Evolutionary conservation across 1,140 invertebrate genomes (phyloP).

Genomic region (Saccostrea echinata): DNA sequence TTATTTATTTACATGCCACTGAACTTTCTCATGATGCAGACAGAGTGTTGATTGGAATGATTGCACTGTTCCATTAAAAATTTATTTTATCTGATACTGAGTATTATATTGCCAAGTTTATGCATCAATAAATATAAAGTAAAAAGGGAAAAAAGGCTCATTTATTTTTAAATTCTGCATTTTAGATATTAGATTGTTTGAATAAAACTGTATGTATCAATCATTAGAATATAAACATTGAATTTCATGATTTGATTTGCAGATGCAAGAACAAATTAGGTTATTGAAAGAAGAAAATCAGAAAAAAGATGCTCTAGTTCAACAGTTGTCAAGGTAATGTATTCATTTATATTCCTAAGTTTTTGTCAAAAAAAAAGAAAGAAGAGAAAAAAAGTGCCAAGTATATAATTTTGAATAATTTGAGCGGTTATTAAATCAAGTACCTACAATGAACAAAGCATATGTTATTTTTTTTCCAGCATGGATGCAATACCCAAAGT

Average conservation of each 20-base stretch:
- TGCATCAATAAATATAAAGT: neutral
- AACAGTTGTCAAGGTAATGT: constrained; percentile 72
- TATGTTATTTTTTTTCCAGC: constrained; percentile 56
- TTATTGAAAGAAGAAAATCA: constrained; percentile 74
- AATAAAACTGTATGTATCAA: no score
- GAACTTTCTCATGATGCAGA: neutral
- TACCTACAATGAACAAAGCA: no score
- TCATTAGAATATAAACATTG: no score
- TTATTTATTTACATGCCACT: neutral
- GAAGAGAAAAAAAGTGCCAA: no score
- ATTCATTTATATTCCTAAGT: no score
- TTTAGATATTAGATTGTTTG: no score
- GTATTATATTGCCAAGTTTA: neutral
- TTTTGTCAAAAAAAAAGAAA: no score
- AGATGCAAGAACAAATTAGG: constrained; percentile 78
- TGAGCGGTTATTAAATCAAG: no score
- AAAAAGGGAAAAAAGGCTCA: neutral
- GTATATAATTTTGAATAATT: no score
- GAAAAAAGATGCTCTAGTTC: constrained; percentile 78
- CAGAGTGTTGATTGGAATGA: neutral
- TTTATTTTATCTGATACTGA: neutral
- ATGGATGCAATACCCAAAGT: constrained; percentile 65
- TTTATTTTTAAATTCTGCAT: no score
- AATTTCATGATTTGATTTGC: constrained; percentile 41
- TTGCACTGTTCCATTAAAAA: neutral